Evolutionary conservation across 2,113 vertebrate species (phyloP).

Genomic region (Lagopus muta): DNA sequence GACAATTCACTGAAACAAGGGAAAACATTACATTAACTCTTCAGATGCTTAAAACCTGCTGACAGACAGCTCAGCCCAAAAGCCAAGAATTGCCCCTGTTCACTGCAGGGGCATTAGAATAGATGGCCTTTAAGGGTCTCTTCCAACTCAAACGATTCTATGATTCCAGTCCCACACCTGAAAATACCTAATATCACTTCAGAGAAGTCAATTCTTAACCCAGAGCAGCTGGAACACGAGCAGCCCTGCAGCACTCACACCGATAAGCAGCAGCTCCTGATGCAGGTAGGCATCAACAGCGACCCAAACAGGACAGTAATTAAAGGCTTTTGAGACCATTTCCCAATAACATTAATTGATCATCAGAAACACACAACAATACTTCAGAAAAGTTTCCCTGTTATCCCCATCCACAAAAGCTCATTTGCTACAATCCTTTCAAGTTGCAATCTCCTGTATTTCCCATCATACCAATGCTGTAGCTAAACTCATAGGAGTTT

Average conservation of each 20-base stretch:
- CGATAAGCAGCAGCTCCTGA: not conserved
- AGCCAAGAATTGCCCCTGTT: too few relatives aligned
- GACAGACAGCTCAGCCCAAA: not conserved
- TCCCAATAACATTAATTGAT: not conserved
- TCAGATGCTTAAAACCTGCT: not conserved
- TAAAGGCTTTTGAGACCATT: not conserved
- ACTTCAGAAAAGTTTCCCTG: not conserved
- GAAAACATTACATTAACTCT: not conserved
- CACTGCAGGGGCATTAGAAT: too few relatives aligned
- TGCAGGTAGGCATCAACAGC: not conserved
- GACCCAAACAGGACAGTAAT: not conserved
- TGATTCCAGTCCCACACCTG: not conserved
- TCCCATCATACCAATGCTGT: not conserved
- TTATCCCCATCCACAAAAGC: not conserved
- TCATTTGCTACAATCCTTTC: too few relatives aligned
- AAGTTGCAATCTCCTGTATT: not conserved
- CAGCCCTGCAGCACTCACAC: not conserved
- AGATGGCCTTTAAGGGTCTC: too few relatives aligned
- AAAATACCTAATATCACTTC: not conserved
- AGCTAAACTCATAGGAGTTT: not conserved
- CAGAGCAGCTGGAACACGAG: not conserved
- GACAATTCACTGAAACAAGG: not conserved
- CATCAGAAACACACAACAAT: not conserved
- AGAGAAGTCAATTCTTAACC: not conserved
- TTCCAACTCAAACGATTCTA: too few relatives aligned